A percentile compares a stretch with the other conserved stretches of the same genome.
phyloP scores from a whole-genome alignment of 2,113 vertebrate species.

The Todiramphus saurophagus region DNA sequence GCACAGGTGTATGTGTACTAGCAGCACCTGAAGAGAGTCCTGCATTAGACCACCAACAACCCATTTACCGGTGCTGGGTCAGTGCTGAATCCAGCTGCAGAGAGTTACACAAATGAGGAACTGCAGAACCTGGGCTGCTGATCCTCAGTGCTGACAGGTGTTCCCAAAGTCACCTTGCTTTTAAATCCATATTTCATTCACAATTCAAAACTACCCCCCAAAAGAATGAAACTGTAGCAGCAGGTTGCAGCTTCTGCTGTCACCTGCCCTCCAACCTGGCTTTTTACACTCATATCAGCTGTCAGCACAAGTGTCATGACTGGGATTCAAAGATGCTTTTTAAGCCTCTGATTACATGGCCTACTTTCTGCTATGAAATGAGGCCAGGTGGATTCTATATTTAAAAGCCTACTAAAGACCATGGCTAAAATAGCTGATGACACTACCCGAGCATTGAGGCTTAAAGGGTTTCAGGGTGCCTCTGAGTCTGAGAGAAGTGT shows the following conservation, averaged over 20 bases:
- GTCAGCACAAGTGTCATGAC: background rate
- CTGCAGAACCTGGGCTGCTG: background rate
- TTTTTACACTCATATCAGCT: background rate
- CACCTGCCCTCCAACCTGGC: background rate
- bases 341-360: background rate
- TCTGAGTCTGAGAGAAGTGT: background rate
- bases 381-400: conserved; percentile 60
- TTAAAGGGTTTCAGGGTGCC: background rate
- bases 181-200: background rate
- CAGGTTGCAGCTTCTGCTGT: background rate
- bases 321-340: conserved; percentile 35
- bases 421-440: background rate
- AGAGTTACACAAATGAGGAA: background rate
- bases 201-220: background rate
- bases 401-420: conserved; percentile 34
- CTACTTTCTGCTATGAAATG: conserved; percentile 33
- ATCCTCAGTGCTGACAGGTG: background rate
- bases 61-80: background rate
- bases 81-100: background rate
- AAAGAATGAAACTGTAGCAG: background rate
- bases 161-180: background rate
- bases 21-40: background rate
- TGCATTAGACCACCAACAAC: background rate
- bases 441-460: background rate
- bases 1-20: background rate